Percentiles rank a stretch among this genome's conserved stretches.
These are phyloP conservation scores for Dynastes grantii DNA, from an alignment of 2,888 invertebrate genomes.

Conservation along the genomic window DNA sequence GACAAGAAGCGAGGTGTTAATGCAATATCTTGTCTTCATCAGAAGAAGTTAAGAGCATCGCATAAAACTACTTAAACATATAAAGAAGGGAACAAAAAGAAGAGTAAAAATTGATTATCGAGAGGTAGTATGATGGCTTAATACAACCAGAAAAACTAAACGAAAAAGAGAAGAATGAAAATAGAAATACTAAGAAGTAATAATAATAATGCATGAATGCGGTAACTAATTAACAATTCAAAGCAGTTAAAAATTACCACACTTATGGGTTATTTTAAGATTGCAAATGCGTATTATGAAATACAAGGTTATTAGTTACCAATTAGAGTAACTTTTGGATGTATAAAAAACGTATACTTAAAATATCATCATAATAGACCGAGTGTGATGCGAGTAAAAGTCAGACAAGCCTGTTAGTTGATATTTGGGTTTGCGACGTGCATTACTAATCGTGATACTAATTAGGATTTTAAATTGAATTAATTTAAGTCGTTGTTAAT, in stretches of 20 bases:
- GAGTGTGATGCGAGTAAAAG: not conserved
- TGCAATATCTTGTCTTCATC: constrained; percentile 44
- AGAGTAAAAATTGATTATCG: constrained; percentile 17
- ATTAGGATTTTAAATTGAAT: constrained; percentile 28
- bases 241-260: constrained; percentile 59
- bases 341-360: not conserved
- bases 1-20: constrained; percentile 49
- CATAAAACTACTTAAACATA: constrained; percentile 48
- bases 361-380: not conserved
- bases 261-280: constrained; percentile 54
- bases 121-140: constrained; percentile 37
- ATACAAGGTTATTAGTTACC: constrained; percentile 8
- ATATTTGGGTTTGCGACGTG: not conserved
- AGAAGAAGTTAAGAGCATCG: constrained; percentile 34
- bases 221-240: constrained; percentile 59
- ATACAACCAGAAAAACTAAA: constrained; percentile 22
- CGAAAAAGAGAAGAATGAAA: not conserved
- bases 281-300: constrained; percentile 30
- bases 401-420: not conserved
- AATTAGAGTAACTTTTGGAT: constrained; percentile 19
- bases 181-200: not conserved
- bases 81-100: constrained; percentile 32
- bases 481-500: constrained; percentile 23
- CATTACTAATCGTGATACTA: not conserved
- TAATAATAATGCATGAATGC: not conserved